Evolutionary conservation across 2,888 invertebrate species (phyloP).

Genomic region (Teinopalpus imperialis): DNA sequence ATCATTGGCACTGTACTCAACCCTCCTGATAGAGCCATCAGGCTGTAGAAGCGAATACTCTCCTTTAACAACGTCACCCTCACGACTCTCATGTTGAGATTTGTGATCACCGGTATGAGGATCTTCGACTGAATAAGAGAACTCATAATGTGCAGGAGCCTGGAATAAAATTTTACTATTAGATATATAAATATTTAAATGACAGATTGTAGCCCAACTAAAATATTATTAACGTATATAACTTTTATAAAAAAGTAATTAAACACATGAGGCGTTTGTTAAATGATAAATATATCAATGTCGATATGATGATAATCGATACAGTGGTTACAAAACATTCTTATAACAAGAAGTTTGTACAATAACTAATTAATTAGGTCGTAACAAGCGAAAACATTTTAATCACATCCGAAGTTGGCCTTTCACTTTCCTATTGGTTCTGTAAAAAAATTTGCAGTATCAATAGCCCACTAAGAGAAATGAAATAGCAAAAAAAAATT

Average conservation of each 20-base stretch:
- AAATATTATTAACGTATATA: no score
- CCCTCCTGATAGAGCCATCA: slow-evolving; percentile 78
- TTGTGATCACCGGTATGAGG: slow-evolving; percentile 82
- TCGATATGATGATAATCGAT: slow-evolving; percentile 59
- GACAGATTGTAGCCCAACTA: no score
- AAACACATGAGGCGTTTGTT: no score
- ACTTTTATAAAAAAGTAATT: no score
- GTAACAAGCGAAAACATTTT: slow-evolving; percentile 67
- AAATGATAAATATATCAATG: slow-evolving; percentile 46
- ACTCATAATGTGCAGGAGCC: slow-evolving; percentile 81
- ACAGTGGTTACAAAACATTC: slow-evolving; percentile 57
- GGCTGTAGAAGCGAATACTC: slow-evolving; percentile 80
- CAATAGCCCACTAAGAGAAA: not conserved
- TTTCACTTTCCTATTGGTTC: slow-evolving; percentile 66
- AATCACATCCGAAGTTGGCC: slow-evolving; percentile 58
- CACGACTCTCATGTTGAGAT: slow-evolving; percentile 68
- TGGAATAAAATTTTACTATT: slow-evolving; percentile 37
- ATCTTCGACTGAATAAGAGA: slow-evolving; percentile 81
- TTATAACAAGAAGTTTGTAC: slow-evolving; percentile 64
- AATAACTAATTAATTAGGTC: slow-evolving; percentile 71
- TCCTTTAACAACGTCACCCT: slow-evolving; percentile 77
- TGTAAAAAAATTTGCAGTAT: slow-evolving; percentile 8
- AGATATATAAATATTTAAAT: no score
- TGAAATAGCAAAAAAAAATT: not conserved
- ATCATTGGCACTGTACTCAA: slow-evolving; percentile 80